phyloP scores from a whole-genome alignment of 2,797 vertebrate genomes.

The Garrulus glandarius region DNA sequence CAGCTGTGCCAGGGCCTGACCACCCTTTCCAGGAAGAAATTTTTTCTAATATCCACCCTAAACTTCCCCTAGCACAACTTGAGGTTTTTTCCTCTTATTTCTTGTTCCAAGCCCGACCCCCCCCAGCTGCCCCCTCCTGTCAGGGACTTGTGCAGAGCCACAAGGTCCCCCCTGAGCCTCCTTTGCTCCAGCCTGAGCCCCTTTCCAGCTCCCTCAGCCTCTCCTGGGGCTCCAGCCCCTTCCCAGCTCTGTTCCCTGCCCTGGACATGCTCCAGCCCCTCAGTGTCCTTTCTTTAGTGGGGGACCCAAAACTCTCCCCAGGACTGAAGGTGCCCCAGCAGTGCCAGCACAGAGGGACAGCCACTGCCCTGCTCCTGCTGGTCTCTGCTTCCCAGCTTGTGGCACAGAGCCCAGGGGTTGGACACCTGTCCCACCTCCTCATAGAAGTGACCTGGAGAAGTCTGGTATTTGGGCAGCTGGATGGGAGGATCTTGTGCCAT shows the following conservation, averaged over 20 bases:
- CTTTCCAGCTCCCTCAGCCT: neutral
- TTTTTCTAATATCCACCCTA: neutral
- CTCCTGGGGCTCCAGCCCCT: neutral
- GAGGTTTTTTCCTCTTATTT: neutral
- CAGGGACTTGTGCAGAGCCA: neutral
- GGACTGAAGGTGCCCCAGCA: neutral
- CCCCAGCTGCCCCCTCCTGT: fast-evolving
- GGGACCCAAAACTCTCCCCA: neutral
- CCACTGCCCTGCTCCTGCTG: neutral
- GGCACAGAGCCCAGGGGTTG: neutral
- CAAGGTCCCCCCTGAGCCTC: neutral
- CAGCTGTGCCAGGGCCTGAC: neutral
- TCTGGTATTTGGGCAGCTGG: neutral
- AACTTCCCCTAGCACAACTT: neutral
- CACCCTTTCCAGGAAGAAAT: neutral
- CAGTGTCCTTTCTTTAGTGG: too few species aligned
- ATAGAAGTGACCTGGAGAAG: neutral
- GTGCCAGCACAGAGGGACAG: neutral
- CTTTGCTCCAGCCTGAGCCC: neutral
- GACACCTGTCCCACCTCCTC: neutral
- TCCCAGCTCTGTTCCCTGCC: fast-evolving
- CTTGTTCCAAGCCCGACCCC: fast-evolving
- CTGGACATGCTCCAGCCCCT: neutral
- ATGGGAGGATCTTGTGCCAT: neutral
- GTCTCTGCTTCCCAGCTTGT: neutral